Percentiles rank a stretch among this genome's conserved stretches.
Evolutionary conservation across 2,888 invertebrate genomes (phyloP).

Genomic region (Acleris emargana): DNA sequence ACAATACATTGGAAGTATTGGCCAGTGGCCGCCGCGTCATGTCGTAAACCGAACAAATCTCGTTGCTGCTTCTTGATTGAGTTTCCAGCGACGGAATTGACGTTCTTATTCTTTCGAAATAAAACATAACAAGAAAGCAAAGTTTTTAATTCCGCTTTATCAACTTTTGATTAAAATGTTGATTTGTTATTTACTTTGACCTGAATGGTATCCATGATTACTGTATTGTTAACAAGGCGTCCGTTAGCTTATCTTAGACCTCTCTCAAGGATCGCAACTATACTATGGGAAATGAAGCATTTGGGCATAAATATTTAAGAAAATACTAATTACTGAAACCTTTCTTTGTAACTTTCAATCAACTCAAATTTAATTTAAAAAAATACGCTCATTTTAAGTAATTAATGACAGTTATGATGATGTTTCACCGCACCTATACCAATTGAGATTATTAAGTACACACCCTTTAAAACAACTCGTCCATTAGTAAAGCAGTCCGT

Average conservation of each 20-base stretch:
- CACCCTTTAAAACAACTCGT: conserved; percentile 17
- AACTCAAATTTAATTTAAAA: not conserved
- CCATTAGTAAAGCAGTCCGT: conserved; percentile 12
- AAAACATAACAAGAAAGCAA: conserved; percentile 30
- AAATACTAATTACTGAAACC: no score
- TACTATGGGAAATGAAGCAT: no score
- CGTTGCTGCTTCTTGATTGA: conserved; percentile 42
- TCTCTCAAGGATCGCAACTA: no score
- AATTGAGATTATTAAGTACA: conserved; percentile 25
- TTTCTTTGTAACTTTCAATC: not conserved
- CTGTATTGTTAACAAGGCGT: no score
- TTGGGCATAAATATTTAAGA: no score
- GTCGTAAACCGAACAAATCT: conserved; percentile 41
- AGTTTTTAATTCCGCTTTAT: conserved; percentile 20
- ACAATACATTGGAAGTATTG: conserved; percentile 36
- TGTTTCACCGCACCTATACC: conserved; percentile 18
- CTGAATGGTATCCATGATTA: no score
- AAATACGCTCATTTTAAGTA: not conserved
- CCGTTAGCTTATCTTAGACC: no score
- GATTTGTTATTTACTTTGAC: no score
- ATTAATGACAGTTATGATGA: not conserved
- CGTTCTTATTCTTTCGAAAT: conserved; percentile 32
- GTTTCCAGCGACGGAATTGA: conserved; percentile 38
- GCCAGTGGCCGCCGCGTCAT: conserved; percentile 40
- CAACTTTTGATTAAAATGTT: no score